These are phyloP conservation scores for Calliphora vicina DNA, from an alignment of 1,140 invertebrate species.

Conservation along the genomic window DNA sequence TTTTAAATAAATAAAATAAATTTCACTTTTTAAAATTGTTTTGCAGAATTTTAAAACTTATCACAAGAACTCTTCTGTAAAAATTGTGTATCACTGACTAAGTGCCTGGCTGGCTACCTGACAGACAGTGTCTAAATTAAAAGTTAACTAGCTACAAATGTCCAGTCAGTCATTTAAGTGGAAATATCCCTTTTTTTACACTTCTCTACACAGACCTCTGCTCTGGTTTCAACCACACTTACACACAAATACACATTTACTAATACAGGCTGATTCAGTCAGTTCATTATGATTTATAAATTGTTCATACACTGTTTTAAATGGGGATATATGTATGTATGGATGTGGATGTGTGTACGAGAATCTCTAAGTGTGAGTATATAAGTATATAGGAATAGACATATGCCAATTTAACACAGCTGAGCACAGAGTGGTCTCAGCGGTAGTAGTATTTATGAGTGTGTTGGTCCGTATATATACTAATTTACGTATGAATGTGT, in stretches of 20 bases:
- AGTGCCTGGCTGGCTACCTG: too few species aligned
- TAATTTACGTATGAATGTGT: neutral
- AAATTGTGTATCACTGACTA: too few species aligned
- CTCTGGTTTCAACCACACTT: neutral
- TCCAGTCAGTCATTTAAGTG: neutral
- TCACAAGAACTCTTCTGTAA: too few species aligned
- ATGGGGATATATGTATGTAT: neutral
- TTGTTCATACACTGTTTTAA: neutral
- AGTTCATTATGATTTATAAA: neutral
- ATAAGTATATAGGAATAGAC: too few species aligned
- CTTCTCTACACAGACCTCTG: neutral
- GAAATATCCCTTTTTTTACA: neutral
- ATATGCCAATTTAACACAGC: too few species aligned
- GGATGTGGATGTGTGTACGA: neutral
- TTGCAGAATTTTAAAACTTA: too few species aligned
- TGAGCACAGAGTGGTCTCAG: too few species aligned
- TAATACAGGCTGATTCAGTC: neutral
- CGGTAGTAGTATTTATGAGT: too few species aligned
- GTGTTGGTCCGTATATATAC: too few species aligned
- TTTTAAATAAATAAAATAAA: too few species aligned
- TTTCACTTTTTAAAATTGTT: too few species aligned
- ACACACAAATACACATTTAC: neutral
- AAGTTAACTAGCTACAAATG: neutral
- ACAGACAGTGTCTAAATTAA: neutral
- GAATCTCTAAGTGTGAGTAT: too few species aligned